A percentile compares a stretch with the other conserved stretches of the same genome.
Conservation (phyloP, 2,888 invertebrate genomes). For the Neoascia interrupta region DNA sequence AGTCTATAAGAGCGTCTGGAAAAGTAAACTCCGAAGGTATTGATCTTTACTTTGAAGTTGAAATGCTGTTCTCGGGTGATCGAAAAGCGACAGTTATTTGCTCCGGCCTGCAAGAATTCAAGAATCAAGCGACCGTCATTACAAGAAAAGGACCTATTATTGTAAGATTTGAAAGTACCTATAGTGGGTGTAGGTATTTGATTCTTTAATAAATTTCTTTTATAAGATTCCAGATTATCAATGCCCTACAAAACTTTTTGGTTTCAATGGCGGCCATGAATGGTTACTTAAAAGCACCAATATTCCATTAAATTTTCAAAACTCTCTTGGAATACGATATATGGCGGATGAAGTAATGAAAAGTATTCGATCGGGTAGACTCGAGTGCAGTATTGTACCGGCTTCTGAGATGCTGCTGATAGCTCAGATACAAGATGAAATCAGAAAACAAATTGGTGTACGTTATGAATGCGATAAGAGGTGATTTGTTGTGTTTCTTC, state of each 20-base stretch:
- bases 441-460: slow-evolving; percentile 86
- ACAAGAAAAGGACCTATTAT: slow-evolving; percentile 72
- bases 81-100: slow-evolving; percentile 71
- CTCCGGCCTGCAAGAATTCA: slow-evolving; percentile 70
- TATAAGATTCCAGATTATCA: slow-evolving; percentile 82
- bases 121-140: slow-evolving; percentile 72
- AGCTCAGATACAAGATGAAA: slow-evolving; percentile 85
- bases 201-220: too few species aligned
- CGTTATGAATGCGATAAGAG: slow-evolving; percentile 76
- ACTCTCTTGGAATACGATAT: slow-evolving; percentile 86
- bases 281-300: slow-evolving; percentile 83
- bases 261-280: slow-evolving; percentile 79
- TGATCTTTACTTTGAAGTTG: slow-evolving; percentile 80
- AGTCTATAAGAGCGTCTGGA: slow-evolving; percentile 84
- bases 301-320: slow-evolving; percentile 82
- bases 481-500: neutral
- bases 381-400: slow-evolving; percentile 84
- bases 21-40: slow-evolving; percentile 85
- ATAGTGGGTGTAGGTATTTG: neutral
- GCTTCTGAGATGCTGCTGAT: slow-evolving; percentile 84
- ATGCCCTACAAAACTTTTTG: slow-evolving; percentile 82
- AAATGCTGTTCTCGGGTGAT: slow-evolving; percentile 71
- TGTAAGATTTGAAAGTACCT: slow-evolving; percentile 61
- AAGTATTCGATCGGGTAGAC: slow-evolving; percentile 84
- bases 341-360: slow-evolving; percentile 87